Percentiles rank a stretch among this genome's conserved stretches.
Conservation (phyloP, 2,888 invertebrate species). For the Melieria picta region DNA sequence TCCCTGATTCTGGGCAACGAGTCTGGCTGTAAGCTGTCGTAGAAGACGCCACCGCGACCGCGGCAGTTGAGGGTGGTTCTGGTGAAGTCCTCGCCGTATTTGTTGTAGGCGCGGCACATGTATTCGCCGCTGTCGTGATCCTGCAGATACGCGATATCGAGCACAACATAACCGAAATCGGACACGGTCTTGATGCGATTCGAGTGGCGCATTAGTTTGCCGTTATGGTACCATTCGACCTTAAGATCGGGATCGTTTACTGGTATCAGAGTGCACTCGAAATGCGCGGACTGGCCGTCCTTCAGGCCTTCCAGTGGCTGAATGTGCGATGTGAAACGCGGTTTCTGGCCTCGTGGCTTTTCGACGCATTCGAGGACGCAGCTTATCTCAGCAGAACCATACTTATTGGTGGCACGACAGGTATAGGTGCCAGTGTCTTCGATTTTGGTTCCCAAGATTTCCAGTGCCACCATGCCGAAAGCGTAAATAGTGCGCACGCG, state of each 20-base stretch:
- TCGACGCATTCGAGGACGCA: constrained; percentile 85
- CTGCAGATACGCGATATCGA: constrained; percentile 94
- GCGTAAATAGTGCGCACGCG: constrained; percentile 93
- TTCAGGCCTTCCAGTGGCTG: constrained; percentile 84
- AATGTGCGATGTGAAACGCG: constrained; percentile 88
- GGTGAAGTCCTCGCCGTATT: constrained; percentile 89
- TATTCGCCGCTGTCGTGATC: constrained; percentile 94
- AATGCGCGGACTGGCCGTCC: constrained; percentile 94
- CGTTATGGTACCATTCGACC: constrained; percentile 98
- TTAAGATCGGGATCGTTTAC: constrained; percentile 93
- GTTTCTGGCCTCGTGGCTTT: constrained; percentile 85
- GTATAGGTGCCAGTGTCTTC: constrained; percentile 92
- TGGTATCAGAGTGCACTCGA: constrained; percentile 93
- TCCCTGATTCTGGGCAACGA: constrained; percentile 88
- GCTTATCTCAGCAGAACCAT: constrained; percentile 88
- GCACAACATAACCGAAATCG: constrained; percentile 93
- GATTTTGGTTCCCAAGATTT: constrained; percentile 92
- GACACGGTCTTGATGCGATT: constrained; percentile 92
- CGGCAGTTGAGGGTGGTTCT: constrained; percentile 85
- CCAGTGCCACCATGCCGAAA: constrained; percentile 96
- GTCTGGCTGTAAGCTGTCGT: constrained; percentile 90
- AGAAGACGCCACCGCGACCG: constrained; percentile 86
- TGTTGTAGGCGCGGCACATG: constrained; percentile 90
- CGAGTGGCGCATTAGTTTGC: constrained; percentile 86
- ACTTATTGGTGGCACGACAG: constrained; percentile 88